Conservation (phyloP, 2,888 invertebrate species). For the Tachina fera region DNA sequence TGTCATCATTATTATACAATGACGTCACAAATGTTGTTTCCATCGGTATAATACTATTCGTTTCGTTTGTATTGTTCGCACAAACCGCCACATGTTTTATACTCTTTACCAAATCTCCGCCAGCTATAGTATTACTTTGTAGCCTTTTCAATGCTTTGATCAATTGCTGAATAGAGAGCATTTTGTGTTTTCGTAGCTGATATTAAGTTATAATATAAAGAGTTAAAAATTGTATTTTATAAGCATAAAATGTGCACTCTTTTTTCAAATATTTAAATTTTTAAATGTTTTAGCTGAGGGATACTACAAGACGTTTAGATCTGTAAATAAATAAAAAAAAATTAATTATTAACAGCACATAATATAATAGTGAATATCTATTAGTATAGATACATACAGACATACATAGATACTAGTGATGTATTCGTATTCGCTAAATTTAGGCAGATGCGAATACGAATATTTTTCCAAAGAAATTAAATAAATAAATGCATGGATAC, state of each 20-base stretch:
- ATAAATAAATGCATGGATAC: too few species aligned
- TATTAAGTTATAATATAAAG: slow-evolving; percentile 15
- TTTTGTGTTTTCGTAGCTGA: slow-evolving; percentile 62
- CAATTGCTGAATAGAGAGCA: slow-evolving; percentile 80
- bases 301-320: slow-evolving; percentile 50
- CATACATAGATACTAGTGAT: too few species aligned
- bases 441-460: too few species aligned
- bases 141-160: slow-evolving; percentile 76
- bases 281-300: slow-evolving; percentile 20
- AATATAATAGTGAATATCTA: slow-evolving; percentile 8
- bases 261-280: not conserved
- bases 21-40: slow-evolving; percentile 72
- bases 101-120: slow-evolving; percentile 74
- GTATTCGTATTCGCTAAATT: too few species aligned
- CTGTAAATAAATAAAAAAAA: slow-evolving; percentile 54
- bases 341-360: slow-evolving; percentile 4
- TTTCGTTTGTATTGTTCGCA: slow-evolving; percentile 51
- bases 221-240: slow-evolving; percentile 17
- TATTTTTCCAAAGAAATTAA: too few species aligned
- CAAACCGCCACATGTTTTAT: slow-evolving; percentile 72
- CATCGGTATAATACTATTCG: slow-evolving; percentile 65
- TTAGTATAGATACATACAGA: not conserved
- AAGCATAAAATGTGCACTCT: slow-evolving; percentile 16
- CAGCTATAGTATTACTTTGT: slow-evolving; percentile 69
- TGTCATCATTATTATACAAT: slow-evolving; percentile 63